Base-by-base conservation (phyloP, 2,888 invertebrate genomes). In the Pandemis heparana region DNA sequence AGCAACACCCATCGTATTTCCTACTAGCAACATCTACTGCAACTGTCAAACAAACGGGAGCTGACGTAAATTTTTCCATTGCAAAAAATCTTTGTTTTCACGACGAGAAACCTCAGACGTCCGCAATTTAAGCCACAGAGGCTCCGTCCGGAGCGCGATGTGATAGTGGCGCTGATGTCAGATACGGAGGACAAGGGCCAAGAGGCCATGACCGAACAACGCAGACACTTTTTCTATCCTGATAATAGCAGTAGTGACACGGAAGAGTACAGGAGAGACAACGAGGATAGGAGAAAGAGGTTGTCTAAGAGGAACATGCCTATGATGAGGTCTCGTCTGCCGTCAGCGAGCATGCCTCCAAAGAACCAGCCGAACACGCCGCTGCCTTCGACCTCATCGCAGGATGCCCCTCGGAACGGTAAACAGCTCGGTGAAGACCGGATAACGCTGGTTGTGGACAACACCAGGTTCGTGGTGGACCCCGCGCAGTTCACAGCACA, bases 361-460 rank as follows among this genome's bases (percentile, higher is more conserved):
- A 90, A 95, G 80, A 88, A 92, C 85, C 89, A 87, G 74, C 82
- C 89, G 60, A 82, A 87, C 83, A 81, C 81, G 16, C 85, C 91
- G 0, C 86, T 87, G 0, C 91, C 94, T 0, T 92, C 93, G 0
- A 92, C 94, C 0, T 82, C 85, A 0, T 53, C 53, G 53, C 88
- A 88, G 71, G 92, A 92, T 73, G 85, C 85, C 6, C 83, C 88
- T 0, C 85, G 89, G 23, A 92, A 89, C 71, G 88, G 87, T 0
- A 87, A 85, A 69, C 88, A 85, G 75, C 82, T 90, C 32, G 95
- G 95, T 71, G 97, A 97, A 71, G 98, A 98, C 81, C 94, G 97
- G 74, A 97, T 99, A 70, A 98, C 98, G 2, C 95, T 99, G 66
- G 97, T 99, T n/a, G 99, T 99, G 14, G 99, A 99, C 86, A 98